phyloP scores from a whole-genome alignment of 2,797 vertebrate genomes.

The Pogonophryne albipinna region DNA sequence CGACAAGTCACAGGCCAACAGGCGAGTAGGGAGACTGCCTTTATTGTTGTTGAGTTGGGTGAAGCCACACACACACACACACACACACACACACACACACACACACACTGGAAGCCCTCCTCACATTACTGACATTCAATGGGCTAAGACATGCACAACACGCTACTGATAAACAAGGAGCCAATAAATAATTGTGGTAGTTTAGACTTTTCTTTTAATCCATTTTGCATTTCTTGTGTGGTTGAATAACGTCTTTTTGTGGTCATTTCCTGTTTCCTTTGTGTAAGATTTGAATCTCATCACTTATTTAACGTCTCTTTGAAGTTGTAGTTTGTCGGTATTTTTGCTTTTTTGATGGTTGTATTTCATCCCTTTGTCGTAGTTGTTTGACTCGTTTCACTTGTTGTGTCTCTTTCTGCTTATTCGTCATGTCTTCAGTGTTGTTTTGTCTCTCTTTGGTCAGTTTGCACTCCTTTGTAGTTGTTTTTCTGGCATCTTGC shows the following conservation, averaged over 20 bases:
- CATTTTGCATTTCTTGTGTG: too few species aligned
- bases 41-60: constrained; percentile 9
- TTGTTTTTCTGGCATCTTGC: background rate
- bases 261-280: background rate
- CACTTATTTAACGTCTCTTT: background rate
- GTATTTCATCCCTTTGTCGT: background rate
- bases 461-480: background rate
- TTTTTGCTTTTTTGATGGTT: background rate
- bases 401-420: background rate
- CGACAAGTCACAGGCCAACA: constrained; percentile 17
- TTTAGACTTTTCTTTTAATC: background rate
- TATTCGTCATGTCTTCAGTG: background rate
- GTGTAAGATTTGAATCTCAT: background rate
- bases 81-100: background rate
- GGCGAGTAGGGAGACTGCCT: constrained; percentile 2
- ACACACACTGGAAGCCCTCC: background rate
- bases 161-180: background rate
- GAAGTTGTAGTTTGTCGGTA: too few species aligned
- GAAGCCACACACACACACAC: background rate
- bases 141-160: background rate
- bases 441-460: background rate
- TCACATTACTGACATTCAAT: background rate
- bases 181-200: background rate
- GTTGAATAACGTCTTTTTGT: background rate
- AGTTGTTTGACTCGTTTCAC: background rate